Evolutionary conservation across 2,797 vertebrate species (phyloP).

Genomic region (Coranthus polyacanthus): DNA sequence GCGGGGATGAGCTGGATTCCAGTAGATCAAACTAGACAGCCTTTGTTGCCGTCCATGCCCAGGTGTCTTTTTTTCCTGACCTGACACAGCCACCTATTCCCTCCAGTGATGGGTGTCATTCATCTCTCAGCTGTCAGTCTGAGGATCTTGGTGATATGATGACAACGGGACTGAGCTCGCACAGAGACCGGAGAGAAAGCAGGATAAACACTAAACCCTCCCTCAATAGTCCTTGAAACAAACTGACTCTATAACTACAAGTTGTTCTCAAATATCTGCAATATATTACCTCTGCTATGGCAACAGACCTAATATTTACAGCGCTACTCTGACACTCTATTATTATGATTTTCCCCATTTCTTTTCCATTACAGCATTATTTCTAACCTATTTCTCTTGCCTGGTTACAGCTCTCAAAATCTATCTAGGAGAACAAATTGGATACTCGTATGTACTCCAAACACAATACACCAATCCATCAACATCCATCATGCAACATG

Average conservation of each 20-base stretch:
- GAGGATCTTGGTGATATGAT: slow-evolving; percentile 28
- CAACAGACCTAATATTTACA: too few relatives aligned
- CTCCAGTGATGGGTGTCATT: slow-evolving; percentile 58
- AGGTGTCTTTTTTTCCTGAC: slow-evolving; percentile 34
- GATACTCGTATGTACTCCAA: too few relatives aligned
- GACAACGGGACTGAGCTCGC: slow-evolving; percentile 21
- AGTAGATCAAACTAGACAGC: slow-evolving; percentile 46
- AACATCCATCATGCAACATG: too few relatives aligned
- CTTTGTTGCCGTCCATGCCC: slow-evolving; percentile 29
- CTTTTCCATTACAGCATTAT: slow-evolving; percentile 45
- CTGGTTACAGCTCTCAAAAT: slow-evolving; percentile 1
- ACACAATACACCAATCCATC: too few relatives aligned
- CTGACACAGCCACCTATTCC: slow-evolving; percentile 50
- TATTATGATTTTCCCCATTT: slow-evolving; percentile 40
- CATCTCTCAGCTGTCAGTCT: slow-evolving; percentile 51
- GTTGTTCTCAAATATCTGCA: slow-evolving; percentile 15
- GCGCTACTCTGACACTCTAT: too few relatives aligned
- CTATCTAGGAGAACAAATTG: background rate
- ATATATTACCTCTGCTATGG: slow-evolving; percentile 8
- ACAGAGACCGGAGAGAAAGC: background rate
- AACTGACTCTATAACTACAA: slow-evolving; percentile 21
- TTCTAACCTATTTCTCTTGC: too few relatives aligned
- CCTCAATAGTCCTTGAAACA: too few relatives aligned
- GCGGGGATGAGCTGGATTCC: too few relatives aligned
- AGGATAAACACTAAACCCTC: slow-evolving; percentile 2